phyloP scores from a whole-genome alignment of 2,797 vertebrate genomes.

The Sebastes variabilis region DNA sequence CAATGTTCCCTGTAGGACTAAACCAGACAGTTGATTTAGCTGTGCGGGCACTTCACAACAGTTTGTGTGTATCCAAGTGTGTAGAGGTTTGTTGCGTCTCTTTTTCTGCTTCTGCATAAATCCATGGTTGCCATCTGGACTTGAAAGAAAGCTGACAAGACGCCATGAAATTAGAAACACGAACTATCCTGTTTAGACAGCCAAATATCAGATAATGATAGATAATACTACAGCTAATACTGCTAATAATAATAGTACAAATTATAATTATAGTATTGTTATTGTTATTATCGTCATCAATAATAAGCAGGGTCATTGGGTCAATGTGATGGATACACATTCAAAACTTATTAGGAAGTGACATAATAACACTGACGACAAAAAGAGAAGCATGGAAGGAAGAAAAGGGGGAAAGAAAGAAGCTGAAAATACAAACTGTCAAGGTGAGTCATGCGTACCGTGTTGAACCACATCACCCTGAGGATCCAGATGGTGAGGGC shows the following conservation, averaged over 20 bases:
- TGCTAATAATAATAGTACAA: not conserved
- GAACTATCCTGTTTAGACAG: constrained; percentile 21
- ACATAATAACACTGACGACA: not conserved
- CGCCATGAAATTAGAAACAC: constrained; percentile 24
- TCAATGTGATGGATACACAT: not conserved
- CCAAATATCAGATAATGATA: constrained; percentile 13
- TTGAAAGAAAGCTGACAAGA: constrained; percentile 36
- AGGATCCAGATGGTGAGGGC: constrained; percentile 96
- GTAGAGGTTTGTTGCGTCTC: constrained; percentile 5
- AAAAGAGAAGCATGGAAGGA: not conserved
- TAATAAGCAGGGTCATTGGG: not conserved
- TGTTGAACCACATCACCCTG: constrained; percentile 97
- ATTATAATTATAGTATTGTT: too few relatives aligned
- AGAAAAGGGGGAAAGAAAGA: not conserved
- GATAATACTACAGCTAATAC: not conserved
- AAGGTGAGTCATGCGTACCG: constrained; percentile 79
- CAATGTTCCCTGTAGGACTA: not conserved
- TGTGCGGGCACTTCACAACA: not conserved
- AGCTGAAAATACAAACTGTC: not conserved
- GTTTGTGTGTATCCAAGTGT: not conserved
- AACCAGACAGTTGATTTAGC: not conserved
- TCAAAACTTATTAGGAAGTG: not conserved
- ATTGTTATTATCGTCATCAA: not conserved
- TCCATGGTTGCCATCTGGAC: constrained; percentile 56
- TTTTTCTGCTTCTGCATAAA: constrained; percentile 51